These are phyloP conservation scores for Nothura maculosa DNA, from an alignment of 2,797 vertebrate species.

Conservation along the genomic window DNA sequence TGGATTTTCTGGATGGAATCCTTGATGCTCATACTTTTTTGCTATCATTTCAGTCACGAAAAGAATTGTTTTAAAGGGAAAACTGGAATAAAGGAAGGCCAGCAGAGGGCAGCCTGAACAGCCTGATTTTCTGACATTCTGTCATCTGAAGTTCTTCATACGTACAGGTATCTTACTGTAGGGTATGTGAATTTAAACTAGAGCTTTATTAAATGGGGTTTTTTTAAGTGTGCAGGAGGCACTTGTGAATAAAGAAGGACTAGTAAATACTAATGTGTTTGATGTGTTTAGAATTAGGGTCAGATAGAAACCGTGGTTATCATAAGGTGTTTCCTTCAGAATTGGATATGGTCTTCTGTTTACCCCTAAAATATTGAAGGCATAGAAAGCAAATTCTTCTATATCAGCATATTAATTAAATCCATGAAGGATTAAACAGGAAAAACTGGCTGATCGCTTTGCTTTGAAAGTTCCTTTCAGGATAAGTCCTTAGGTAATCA, in stretches of 20 bases:
- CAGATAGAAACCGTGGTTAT: neutral
- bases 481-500: neutral
- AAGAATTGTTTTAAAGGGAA: neutral
- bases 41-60: neutral
- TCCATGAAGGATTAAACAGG: neutral
- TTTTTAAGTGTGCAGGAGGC: neutral
- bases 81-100: neutral
- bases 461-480: neutral
- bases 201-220: neutral
- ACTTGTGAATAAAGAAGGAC: neutral
- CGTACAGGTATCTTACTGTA: neutral
- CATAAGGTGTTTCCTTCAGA: neutral
- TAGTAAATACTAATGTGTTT: neutral
- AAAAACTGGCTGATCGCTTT: neutral
- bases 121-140: neutral
- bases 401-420: neutral
- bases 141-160: neutral
- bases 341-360: neutral
- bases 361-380: neutral
- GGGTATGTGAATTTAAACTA: neutral
- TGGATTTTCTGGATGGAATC: neutral
- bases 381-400: neutral
- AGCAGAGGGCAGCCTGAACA: slow-evolving; percentile 30
- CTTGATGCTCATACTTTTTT: neutral
- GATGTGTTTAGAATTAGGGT: neutral